Evolutionary conservation across 2,797 vertebrate genomes (phyloP).

Genomic region (Alectoris magna): DNA sequence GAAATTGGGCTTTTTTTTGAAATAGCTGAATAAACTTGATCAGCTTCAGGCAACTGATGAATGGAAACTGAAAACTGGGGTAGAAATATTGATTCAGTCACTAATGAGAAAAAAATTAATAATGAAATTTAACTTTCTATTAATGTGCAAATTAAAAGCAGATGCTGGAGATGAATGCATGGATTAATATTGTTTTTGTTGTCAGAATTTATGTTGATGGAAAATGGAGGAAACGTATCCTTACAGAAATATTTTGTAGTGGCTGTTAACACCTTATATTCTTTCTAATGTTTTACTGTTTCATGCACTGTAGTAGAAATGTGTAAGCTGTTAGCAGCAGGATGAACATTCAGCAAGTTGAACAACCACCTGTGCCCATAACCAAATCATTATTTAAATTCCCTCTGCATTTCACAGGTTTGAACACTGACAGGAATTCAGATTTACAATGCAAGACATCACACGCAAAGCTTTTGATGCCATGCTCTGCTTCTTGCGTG

Average conservation of each 20-base stretch:
- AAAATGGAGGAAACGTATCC: constrained; percentile 80
- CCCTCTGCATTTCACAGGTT: constrained; percentile 70
- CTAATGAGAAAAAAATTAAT: constrained; percentile 46
- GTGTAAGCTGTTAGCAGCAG: constrained; percentile 77
- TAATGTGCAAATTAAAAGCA: constrained; percentile 75
- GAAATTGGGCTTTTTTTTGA: background rate
- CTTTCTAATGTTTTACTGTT: constrained; percentile 67
- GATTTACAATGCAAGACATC: constrained; percentile 63
- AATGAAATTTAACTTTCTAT: constrained; percentile 36
- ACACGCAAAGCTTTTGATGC: background rate
- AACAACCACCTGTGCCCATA: constrained; percentile 72
- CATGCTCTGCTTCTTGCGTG: background rate
- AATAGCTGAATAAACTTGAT: background rate
- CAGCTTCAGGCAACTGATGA: constrained; percentile 6
- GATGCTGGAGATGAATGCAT: constrained; percentile 67
- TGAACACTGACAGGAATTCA: constrained; percentile 59
- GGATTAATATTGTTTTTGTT: constrained; percentile 73
- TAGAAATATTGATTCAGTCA: constrained; percentile 25
- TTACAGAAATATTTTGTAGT: constrained; percentile 79
- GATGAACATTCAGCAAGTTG: constrained; percentile 70
- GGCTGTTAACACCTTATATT: constrained; percentile 82
- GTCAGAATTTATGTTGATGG: constrained; percentile 80
- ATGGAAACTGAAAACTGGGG: background rate
- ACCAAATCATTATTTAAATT: constrained; percentile 73
- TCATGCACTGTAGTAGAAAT: constrained; percentile 67